Percentiles rank a stretch among this genome's conserved stretches.
These are phyloP conservation scores for Fistularia tabacaria DNA, from an alignment of 2,797 vertebrate species.

Conservation along the genomic window DNA sequence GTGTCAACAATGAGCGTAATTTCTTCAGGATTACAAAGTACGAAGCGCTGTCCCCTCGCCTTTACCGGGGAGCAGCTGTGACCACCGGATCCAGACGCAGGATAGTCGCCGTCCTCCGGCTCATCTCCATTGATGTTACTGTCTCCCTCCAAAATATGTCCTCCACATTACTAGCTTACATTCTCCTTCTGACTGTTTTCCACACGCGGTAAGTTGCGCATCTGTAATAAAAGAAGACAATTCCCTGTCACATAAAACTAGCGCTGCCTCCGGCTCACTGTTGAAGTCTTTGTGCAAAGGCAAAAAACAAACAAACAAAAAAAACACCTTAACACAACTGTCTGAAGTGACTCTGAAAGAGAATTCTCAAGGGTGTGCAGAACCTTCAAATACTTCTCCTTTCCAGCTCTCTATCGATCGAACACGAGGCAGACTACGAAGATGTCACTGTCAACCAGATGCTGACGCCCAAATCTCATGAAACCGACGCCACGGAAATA, in stretches of 20 bases:
- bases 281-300: too few species aligned
- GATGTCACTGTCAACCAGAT: conserved; percentile 86
- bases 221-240: neutral
- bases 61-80: conserved; percentile 35
- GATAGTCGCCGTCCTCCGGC: conserved; percentile 14
- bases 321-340: too few species aligned
- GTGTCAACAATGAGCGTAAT: conserved; percentile 32
- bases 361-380: neutral
- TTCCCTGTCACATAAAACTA: too few species aligned
- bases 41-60: conserved; percentile 22
- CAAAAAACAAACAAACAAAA: too few species aligned
- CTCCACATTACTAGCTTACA: conserved; percentile 70
- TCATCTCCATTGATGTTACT: neutral
- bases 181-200: conserved; percentile 83
- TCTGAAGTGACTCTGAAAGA: too few species aligned
- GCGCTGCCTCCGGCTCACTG: too few species aligned
- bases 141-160: conserved; percentile 73
- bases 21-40: conserved; percentile 62
- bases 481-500: conserved; percentile 88
- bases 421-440: conserved; percentile 88
- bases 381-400: conserved; percentile 3
- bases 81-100: neutral
- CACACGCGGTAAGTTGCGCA: conserved; percentile 82
- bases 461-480: conserved; percentile 85
- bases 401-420: conserved; percentile 75